Conservation (phyloP, 2,888 invertebrate species). For the Congeria kusceri region DNA sequence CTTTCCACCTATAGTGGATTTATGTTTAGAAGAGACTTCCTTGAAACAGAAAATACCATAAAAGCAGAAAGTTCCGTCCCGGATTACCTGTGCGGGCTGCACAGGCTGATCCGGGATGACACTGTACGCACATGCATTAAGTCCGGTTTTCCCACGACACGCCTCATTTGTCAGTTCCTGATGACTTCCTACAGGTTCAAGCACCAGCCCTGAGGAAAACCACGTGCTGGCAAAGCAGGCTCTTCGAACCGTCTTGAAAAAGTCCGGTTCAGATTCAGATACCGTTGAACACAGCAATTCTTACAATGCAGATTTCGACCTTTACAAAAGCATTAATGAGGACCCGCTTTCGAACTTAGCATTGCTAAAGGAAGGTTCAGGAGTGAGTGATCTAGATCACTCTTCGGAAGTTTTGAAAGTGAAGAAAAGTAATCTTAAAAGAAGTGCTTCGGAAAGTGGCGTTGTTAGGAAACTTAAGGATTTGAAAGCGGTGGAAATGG, state of each 20-base stretch:
- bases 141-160: too few species aligned
- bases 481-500: constrained; percentile 41
- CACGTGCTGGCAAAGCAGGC: constrained; percentile 71
- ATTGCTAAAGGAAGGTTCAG: constrained; percentile 52
- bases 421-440: constrained; percentile 35
- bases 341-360: constrained; percentile 75
- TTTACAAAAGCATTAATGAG: constrained; percentile 69
- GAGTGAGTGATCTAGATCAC: constrained; percentile 29
- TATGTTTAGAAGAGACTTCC: too few species aligned
- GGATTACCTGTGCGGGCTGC: too few species aligned
- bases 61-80: too few species aligned
- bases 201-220: constrained; percentile 74
- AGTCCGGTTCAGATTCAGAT: constrained; percentile 72
- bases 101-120: too few species aligned
- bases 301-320: constrained; percentile 52
- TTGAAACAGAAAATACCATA: too few species aligned
- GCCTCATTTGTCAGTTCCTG: too few species aligned
- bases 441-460: constrained; percentile 60
- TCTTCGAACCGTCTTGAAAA: constrained; percentile 72
- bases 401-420: constrained; percentile 6
- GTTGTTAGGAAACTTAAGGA: constrained; percentile 19
- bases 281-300: constrained; percentile 29
- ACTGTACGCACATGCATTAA: too few species aligned
- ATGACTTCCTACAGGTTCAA: constrained; percentile 57
- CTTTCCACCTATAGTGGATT: too few species aligned